Evolutionary conservation across 2,888 invertebrate genomes (phyloP), one percentile per base, ranked within the genome.

Genomic region (Oegoconia quadripuncta): DNA sequence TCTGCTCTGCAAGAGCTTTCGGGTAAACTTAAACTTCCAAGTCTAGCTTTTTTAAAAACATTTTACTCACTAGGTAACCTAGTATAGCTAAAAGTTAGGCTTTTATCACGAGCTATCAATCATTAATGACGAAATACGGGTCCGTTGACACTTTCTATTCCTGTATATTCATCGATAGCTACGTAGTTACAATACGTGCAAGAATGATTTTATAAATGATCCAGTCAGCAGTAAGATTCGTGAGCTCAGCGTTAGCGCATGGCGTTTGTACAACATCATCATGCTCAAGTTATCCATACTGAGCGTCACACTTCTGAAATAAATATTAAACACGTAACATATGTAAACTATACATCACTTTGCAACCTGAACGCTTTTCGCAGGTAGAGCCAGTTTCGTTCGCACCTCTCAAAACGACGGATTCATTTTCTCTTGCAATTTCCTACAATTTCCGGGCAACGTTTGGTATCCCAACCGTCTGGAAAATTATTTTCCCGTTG

Each of bases 351-450:
- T 18, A 18, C 12, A 16, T 42, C 35, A 40, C 40, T 39, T 27
- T 29, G 20, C 53, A 52, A 58, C 42, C 51, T 59, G 59, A 64
- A 66, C 50, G 52, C 55, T 37, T 42, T 48, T 49, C 48, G 39
- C 39, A 42, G 30, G 34, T 14, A 28, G 29, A 45, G 43, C 47
- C 42, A 44, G 30, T 38, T 60, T 52, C 57, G 60, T 63, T 64
- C 67, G 73, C 73, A 74, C 73, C 78, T 80, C 73, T 75, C 73
- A 70, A 74, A 72, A 70, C 73, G 75, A 72, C 66, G 73, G 77
- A 82, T 81, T 83, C 83, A 84, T 86, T 86, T 86, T 83, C 84
- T 84, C 79, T 74, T 77, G 83, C 82, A 87, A 87, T 87, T 86
- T 87, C 87, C 87, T 86, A 83, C 82, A 86, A 87, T 86, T 84